Conservation (phyloP, 1,140 invertebrate genomes). For the Sogatella furcifera region DNA sequence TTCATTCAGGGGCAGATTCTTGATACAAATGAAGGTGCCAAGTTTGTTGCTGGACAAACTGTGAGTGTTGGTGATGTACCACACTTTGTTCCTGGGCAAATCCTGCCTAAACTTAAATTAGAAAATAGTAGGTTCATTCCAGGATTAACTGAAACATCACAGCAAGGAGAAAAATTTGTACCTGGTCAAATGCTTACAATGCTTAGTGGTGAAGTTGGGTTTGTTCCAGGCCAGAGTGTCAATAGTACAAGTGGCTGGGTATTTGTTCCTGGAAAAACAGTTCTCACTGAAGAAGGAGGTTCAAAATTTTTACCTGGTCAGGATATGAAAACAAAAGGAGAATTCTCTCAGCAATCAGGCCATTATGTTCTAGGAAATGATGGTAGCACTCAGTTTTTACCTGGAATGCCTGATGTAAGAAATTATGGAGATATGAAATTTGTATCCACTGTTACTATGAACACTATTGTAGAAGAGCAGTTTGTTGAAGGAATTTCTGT, state of each 20-base stretch:
- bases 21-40: conserved; percentile 50
- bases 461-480: conserved; percentile 48
- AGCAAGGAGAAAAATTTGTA: conserved; percentile 57
- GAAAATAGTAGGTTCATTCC: conserved; percentile 58
- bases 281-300: conserved; percentile 52
- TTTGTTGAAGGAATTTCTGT: conserved; percentile 45
- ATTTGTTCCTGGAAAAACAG: conserved; percentile 58
- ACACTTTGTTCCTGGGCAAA: conserved; percentile 60
- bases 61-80: conserved; percentile 58
- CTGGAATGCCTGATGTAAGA: conserved; percentile 41
- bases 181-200: conserved; percentile 50
- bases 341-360: conserved; percentile 56
- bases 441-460: conserved; percentile 49
- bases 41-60: conserved; percentile 59
- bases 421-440: conserved; percentile 41
- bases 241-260: conserved; percentile 53
- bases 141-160: conserved; percentile 59
- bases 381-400: conserved; percentile 30
- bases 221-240: conserved; percentile 60
- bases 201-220: conserved; percentile 47
- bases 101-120: conserved; percentile 55
- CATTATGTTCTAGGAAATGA: conserved; percentile 39
- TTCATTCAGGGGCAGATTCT: conserved; percentile 63
- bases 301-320: conserved; percentile 58
- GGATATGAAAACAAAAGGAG: conserved; percentile 40